These are phyloP conservation scores for Aphis gossypii DNA, from an alignment of 1,140 invertebrate genomes.

Conservation along the genomic window DNA sequence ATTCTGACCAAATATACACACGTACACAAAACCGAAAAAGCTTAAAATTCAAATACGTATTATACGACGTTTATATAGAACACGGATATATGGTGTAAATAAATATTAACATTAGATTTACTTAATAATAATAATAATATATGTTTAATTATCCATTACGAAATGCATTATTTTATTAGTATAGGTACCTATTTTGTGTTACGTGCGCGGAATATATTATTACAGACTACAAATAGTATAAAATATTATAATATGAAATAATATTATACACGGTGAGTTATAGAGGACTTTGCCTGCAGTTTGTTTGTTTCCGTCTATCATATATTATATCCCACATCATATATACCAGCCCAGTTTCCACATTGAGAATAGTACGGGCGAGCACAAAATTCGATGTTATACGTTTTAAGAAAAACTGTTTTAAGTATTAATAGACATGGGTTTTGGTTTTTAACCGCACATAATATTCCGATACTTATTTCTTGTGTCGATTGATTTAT, in stretches of 20 bases:
- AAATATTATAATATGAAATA: not conserved
- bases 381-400: not conserved
- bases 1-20: not conserved
- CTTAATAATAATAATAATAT: not conserved
- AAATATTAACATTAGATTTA: slow-evolving; percentile 10
- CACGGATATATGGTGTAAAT: not conserved
- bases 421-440: too few species aligned
- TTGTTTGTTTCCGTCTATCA: not conserved
- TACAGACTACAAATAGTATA: not conserved
- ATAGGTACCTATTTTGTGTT: not conserved
- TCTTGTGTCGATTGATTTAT: too few species aligned
- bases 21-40: not conserved
- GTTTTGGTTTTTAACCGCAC: too few species aligned
- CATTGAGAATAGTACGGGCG: too few species aligned
- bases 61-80: not conserved
- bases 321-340: not conserved
- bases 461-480: too few species aligned
- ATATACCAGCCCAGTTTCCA: not conserved
- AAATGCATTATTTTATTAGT: not conserved
- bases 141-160: not conserved
- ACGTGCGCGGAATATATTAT: not conserved
- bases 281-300: not conserved
- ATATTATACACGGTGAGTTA: not conserved
- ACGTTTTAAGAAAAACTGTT: not conserved
- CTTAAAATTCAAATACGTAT: not conserved